Conservation (phyloP, 2,797 vertebrate species). For the Macropus fuliginosus region DNA sequence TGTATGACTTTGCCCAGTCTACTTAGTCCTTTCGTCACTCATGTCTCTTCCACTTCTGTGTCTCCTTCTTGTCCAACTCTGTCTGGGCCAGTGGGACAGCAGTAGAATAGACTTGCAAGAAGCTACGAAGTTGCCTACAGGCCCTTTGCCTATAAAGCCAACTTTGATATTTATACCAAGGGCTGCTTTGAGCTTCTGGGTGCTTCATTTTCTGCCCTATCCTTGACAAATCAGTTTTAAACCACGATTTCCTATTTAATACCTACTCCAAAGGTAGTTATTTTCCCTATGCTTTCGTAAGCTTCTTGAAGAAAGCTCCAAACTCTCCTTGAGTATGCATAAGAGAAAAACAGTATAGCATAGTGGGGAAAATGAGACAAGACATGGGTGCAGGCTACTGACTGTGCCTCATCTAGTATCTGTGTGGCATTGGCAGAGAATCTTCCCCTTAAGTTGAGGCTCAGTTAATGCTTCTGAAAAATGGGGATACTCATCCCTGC, state of each 20-base stretch:
- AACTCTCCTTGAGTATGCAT: background rate
- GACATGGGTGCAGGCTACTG: fast-evolving
- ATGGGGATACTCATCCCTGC: background rate
- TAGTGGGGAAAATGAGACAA: background rate
- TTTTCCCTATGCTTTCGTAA: background rate
- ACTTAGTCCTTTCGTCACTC: background rate
- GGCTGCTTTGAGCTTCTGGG: background rate
- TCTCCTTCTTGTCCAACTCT: background rate
- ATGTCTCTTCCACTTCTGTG: background rate
- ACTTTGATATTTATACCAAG: background rate
- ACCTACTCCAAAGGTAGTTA: background rate
- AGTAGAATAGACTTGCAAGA: background rate
- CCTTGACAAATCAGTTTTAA: background rate
- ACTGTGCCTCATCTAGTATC: background rate
- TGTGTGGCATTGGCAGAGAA: background rate
- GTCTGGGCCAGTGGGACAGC: fast-evolving
- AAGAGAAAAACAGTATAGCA: background rate
- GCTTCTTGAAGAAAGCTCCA: background rate
- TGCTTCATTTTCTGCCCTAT: background rate
- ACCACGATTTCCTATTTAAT: background rate
- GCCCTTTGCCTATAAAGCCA: background rate
- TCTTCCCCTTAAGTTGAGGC: background rate
- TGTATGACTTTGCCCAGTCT: fast-evolving
- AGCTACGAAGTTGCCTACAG: no score
- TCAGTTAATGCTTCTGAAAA: background rate